Conservation (phyloP, 2,888 invertebrate genomes). For the Crossocerus cetratus region DNA sequence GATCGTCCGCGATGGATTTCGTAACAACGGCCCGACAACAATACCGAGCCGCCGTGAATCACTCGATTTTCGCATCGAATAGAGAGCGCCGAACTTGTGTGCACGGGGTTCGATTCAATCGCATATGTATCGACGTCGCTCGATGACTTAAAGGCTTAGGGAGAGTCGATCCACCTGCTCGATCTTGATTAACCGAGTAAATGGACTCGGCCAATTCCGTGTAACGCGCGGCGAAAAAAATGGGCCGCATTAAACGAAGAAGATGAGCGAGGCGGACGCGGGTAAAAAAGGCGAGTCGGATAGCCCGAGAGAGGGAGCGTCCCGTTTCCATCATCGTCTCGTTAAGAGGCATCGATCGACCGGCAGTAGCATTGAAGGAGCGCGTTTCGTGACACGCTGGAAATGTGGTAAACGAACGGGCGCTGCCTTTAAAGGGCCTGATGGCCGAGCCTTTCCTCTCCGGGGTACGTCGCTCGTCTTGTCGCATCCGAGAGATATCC, state of each 20-base stretch:
- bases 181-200: no score
- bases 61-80: no score
- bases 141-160: no score
- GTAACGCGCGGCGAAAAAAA: background rate
- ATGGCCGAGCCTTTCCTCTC: conserved; percentile 8
- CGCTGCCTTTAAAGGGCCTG: conserved; percentile 65
- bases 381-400: conserved; percentile 48
- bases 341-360: conserved; percentile 61
- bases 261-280: background rate
- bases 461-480: conserved; percentile 38
- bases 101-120: no score
- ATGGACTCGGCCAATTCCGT: no score
- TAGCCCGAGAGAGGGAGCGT: conserved; percentile 27
- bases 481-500: conserved; percentile 42
- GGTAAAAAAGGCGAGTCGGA: conserved; percentile 33
- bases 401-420: conserved; percentile 60
- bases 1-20: background rate
- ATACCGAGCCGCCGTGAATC: no score
- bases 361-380: conserved; percentile 21
- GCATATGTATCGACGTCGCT: no score
- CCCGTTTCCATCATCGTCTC: conserved; percentile 64
- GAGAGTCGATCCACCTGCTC: no score
- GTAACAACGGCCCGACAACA: background rate
- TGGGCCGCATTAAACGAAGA: background rate
- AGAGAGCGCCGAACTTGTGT: no score